phyloP scores from a whole-genome alignment of 64 coral and sea anemone genomes.

The Porites lutea region DNA sequence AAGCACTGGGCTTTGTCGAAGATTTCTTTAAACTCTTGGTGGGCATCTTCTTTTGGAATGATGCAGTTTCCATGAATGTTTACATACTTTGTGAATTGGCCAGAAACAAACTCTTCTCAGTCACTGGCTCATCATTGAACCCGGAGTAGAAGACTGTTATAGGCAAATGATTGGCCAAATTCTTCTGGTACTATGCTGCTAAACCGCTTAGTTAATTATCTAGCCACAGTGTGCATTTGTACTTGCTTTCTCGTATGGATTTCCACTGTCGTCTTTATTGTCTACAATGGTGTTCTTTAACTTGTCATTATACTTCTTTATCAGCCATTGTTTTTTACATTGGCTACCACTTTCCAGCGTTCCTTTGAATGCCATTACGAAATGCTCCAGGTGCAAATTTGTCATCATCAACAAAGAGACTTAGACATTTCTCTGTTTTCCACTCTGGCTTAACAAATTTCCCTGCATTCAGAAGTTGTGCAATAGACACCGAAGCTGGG shows the following conservation, averaged over 20 bases:
- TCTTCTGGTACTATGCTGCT: background rate
- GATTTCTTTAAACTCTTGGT: slow-evolving; percentile 21
- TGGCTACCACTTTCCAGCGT: slow-evolving; percentile 11
- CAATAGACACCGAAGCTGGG: too few species aligned
- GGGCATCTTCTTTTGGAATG: slow-evolving; percentile 22
- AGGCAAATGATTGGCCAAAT: slow-evolving; percentile 49
- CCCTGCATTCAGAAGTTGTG: slow-evolving; percentile 53
- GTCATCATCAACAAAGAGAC: too few species aligned
- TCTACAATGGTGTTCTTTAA: slow-evolving; percentile 37
- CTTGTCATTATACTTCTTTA: slow-evolving; percentile 43
- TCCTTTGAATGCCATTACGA: slow-evolving; percentile 33
- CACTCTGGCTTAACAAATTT: slow-evolving; percentile 75
- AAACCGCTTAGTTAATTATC: slow-evolving; percentile 28
- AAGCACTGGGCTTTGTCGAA: slow-evolving; percentile 54
- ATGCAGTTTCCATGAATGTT: slow-evolving; percentile 60
- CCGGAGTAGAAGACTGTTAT: slow-evolving; percentile 40
- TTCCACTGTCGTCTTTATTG: slow-evolving; percentile 1
- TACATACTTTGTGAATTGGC: slow-evolving; percentile 64
- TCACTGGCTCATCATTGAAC: slow-evolving; percentile 41
- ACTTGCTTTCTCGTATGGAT: slow-evolving; percentile 41
- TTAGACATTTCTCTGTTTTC: too few species aligned
- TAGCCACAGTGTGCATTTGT: slow-evolving; percentile 51
- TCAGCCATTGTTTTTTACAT: slow-evolving; percentile 26
- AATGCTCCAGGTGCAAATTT: slow-evolving; percentile 59
- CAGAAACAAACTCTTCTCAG: slow-evolving; percentile 40